These are phyloP conservation scores for Mycetomoellerius zeteki DNA, from an alignment of 1,140 invertebrate genomes.

Conservation along the genomic window DNA sequence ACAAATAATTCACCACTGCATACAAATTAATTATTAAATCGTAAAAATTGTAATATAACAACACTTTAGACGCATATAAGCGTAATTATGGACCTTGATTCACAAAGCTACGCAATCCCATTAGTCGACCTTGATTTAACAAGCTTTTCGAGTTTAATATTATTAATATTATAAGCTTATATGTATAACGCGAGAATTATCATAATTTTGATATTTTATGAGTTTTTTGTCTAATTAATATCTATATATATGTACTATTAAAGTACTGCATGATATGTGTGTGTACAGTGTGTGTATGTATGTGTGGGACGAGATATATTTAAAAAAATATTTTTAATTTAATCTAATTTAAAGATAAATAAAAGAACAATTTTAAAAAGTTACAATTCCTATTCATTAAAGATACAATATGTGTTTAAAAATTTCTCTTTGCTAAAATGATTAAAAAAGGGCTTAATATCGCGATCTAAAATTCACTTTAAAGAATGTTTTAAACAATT, in stretches of 20 bases:
- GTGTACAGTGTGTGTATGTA: too few species aligned
- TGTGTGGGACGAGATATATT: too few species aligned
- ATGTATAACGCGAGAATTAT: background rate
- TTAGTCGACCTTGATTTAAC: background rate
- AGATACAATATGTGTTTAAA: background rate
- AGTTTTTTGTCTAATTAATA: background rate
- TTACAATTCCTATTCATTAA: background rate
- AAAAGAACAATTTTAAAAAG: background rate
- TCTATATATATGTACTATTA: background rate
- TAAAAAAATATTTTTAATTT: slow-evolving; percentile 8
- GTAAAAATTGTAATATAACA: background rate
- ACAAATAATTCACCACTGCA: background rate
- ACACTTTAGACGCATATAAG: background rate
- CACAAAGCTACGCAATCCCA: background rate
- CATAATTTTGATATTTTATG: background rate
- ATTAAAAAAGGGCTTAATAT: slow-evolving; percentile 55
- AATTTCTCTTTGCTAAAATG: slow-evolving; percentile 29
- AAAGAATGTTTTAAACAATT: slow-evolving; percentile 29
- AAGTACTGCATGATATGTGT: background rate
- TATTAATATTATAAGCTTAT: slow-evolving; percentile 2
- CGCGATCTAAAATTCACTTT: slow-evolving; percentile 50
- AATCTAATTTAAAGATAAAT: background rate
- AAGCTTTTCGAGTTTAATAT: background rate
- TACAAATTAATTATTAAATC: background rate
- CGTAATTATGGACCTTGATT: background rate